Evolutionary conservation across 1,140 invertebrate genomes (phyloP).

Genomic region (Drosophila malerkotliana): DNA sequence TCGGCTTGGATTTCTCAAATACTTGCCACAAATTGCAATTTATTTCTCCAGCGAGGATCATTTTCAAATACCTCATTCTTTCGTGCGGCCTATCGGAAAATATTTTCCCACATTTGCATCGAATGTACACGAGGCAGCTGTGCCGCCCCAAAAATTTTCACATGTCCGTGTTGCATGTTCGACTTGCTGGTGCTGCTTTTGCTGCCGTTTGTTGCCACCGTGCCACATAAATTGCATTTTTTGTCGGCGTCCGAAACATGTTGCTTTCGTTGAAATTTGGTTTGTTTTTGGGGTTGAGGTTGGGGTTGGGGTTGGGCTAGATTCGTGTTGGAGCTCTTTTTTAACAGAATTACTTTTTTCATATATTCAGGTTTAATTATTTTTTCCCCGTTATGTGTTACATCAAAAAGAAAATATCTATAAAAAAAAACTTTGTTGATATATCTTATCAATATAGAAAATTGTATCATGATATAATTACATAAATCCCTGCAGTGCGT

Average conservation of each 20-base stretch:
- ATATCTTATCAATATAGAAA: too few relatives aligned
- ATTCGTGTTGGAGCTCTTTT: too few relatives aligned
- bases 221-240: slow-evolving; percentile 55
- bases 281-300: not conserved
- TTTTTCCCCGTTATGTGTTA: not conserved
- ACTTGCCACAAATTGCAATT: slow-evolving; percentile 26
- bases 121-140: slow-evolving; percentile 31
- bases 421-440: too few relatives aligned
- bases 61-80: slow-evolving; percentile 36
- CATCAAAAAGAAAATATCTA: too few relatives aligned
- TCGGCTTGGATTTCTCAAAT: slow-evolving; percentile 20
- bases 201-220: slow-evolving; percentile 26
- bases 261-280: slow-evolving; percentile 37
- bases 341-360: too few relatives aligned
- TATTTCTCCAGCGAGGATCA: slow-evolving; percentile 35
- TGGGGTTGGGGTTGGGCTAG: too few relatives aligned
- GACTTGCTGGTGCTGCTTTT: not conserved
- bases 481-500: not conserved
- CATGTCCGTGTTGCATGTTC: slow-evolving; percentile 63
- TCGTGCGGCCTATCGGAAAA: slow-evolving; percentile 36
- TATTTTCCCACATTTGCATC: slow-evolving; percentile 70
- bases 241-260: slow-evolving; percentile 34
- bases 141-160: slow-evolving; percentile 41
- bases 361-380: too few relatives aligned
- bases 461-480: not conserved